These are phyloP conservation scores for Hydrocynus forskahlii DNA, from an alignment of 2,797 vertebrate genomes.

Conservation along the genomic window DNA sequence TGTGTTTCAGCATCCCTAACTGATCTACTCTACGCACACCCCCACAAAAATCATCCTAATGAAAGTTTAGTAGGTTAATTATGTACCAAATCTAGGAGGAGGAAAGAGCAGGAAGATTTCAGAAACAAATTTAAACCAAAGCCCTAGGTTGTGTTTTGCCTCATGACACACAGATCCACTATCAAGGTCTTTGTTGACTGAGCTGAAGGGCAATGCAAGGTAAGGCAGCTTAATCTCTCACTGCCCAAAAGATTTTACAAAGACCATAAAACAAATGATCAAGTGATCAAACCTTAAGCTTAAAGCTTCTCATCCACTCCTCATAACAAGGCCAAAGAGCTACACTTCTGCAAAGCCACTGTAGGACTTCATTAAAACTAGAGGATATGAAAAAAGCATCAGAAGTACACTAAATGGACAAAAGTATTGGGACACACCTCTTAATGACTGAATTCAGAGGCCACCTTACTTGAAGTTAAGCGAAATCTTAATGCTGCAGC, in stretches of 20 bases:
- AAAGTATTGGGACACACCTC: too few relatives aligned
- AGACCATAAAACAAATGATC: neutral
- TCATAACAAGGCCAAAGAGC: neutral
- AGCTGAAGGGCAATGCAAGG: neutral
- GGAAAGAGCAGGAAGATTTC: neutral
- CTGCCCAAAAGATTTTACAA: neutral
- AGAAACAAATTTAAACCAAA: neutral
- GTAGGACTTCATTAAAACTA: too few relatives aligned
- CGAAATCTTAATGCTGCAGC: too few relatives aligned
- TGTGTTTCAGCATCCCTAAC: too few relatives aligned
- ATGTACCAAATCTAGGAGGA: neutral
- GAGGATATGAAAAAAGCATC: too few relatives aligned
- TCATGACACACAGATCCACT: neutral
- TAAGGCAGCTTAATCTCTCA: neutral
- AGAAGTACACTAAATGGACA: too few relatives aligned
- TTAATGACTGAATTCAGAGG: too few relatives aligned
- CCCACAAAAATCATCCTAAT: too few relatives aligned
- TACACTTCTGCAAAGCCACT: neutral
- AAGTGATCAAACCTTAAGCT: neutral
- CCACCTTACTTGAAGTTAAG: too few relatives aligned
- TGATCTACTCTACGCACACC: too few relatives aligned
- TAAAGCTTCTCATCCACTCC: neutral
- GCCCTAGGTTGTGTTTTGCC: constrained; percentile 9
- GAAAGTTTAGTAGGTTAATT: neutral
- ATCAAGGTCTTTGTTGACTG: neutral